phyloP scores from a whole-genome alignment of 2,797 vertebrate genomes.

The Cheirogaleus major region DNA sequence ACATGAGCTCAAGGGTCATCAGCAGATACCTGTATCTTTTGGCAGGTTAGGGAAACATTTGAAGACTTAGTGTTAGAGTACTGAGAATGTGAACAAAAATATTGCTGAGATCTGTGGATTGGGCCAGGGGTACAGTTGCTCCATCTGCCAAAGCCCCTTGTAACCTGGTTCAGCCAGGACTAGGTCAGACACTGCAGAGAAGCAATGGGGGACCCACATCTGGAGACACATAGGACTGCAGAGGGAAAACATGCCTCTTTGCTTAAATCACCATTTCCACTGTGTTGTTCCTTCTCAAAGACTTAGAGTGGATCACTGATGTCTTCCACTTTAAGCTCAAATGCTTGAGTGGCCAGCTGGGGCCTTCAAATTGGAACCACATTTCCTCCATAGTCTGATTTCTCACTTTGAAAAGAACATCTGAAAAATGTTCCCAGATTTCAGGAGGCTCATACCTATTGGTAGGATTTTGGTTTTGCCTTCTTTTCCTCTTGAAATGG shows the following conservation, averaged over 20 bases:
- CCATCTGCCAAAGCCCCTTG: no score
- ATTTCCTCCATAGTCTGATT: neutral
- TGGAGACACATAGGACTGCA: neutral
- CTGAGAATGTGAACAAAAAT: neutral
- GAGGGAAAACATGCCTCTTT: neutral
- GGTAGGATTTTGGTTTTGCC: neutral
- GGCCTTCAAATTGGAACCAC: neutral
- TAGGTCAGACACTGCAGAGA: neutral
- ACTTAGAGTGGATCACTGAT: neutral
- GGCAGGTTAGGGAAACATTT: neutral
- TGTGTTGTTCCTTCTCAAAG: neutral
- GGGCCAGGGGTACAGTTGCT: neutral
- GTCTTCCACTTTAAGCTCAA: neutral
- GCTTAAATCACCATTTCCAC: neutral
- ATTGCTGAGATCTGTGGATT: neutral
- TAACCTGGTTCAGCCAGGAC: neutral
- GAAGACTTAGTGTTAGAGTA: neutral
- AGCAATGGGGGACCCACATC: neutral
- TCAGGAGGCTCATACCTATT: neutral
- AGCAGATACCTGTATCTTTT: neutral
- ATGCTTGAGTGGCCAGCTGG: neutral
- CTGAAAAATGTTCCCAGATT: neutral
- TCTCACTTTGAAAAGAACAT: neutral
- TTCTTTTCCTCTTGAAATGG: neutral
- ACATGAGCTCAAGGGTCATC: neutral